These are phyloP conservation scores for Cardiocondyla obscurior DNA, from an alignment of 1,140 invertebrate genomes.

Conservation along the genomic window DNA sequence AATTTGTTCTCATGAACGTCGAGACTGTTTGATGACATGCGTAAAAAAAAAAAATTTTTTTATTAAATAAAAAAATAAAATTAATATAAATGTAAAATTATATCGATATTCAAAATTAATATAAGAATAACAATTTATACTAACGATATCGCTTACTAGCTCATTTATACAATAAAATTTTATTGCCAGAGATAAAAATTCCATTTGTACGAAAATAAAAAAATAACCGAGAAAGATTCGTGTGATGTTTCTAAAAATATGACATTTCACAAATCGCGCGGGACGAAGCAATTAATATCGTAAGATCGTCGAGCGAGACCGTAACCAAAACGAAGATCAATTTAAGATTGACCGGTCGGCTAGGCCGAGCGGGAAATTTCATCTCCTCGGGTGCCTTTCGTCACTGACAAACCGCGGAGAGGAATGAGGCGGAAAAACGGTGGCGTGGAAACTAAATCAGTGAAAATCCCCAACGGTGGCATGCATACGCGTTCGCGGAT, in stretches of 20 bases:
- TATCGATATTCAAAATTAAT: not conserved
- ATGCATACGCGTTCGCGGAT: conserved; percentile 57
- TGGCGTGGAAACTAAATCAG: conserved; percentile 67
- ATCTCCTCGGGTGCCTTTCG: not conserved
- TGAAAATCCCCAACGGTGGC: conserved; percentile 58
- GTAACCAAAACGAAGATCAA: not conserved
- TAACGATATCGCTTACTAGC: not conserved
- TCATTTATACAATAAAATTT: not conserved
- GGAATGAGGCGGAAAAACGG: conserved; percentile 34
- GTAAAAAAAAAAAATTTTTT: not conserved
- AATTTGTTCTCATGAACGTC: not conserved
- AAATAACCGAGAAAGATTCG: not conserved
- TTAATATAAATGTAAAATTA: not conserved
- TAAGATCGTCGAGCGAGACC: not conserved
- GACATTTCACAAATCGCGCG: not conserved
- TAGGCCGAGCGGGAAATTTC: not conserved
- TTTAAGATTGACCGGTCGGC: not conserved
- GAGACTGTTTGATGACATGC: too few relatives aligned
- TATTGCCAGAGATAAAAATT: too few relatives aligned
- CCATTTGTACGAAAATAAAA: not conserved
- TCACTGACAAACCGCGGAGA: not conserved
- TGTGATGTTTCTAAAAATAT: not conserved
- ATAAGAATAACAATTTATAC: not conserved
- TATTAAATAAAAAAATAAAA: not conserved
- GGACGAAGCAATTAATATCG: not conserved